These are phyloP conservation scores for Paracyclopina nana DNA, from an alignment of 1,140 invertebrate genomes.

Conservation along the genomic window DNA sequence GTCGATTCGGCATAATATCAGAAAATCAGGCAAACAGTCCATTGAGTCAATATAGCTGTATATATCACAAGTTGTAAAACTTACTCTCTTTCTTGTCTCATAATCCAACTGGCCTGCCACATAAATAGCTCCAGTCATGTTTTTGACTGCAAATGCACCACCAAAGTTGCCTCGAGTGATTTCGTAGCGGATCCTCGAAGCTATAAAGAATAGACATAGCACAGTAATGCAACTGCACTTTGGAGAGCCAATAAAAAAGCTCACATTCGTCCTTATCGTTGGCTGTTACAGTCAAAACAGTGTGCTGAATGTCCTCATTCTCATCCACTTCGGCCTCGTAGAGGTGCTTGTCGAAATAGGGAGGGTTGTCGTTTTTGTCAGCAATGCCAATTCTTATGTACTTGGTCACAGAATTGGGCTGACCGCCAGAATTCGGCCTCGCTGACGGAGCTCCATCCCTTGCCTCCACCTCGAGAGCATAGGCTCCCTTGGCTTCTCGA, in stretches of 20 bases:
- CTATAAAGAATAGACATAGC: slow-evolving; percentile 39
- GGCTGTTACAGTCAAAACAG: slow-evolving; percentile 86
- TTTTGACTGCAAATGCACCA: slow-evolving; percentile 88
- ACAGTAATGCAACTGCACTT: slow-evolving; percentile 8
- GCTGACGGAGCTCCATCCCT: slow-evolving; percentile 78
- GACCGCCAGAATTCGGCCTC: slow-evolving; percentile 63
- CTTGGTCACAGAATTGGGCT: slow-evolving; percentile 56
- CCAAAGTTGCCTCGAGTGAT: slow-evolving; percentile 96
- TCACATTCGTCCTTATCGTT: slow-evolving; percentile 96
- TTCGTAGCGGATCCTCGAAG: slow-evolving; percentile 93
- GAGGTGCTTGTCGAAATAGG: slow-evolving; percentile 83
- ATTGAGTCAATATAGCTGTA: no score
- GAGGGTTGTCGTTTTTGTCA: slow-evolving; percentile 86
- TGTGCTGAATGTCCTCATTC: slow-evolving; percentile 90
- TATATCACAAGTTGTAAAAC: slow-evolving; percentile 23
- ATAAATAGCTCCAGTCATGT: slow-evolving; percentile 91
- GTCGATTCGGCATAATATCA: neutral
- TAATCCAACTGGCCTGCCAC: slow-evolving; percentile 81
- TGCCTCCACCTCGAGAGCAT: slow-evolving; percentile 78
- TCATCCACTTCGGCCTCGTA: slow-evolving; percentile 94
- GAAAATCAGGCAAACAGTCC: no score
- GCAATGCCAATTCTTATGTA: slow-evolving; percentile 35
- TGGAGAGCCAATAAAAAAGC: slow-evolving; percentile 27
- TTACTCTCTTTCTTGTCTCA: slow-evolving; percentile 68
- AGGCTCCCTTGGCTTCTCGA: slow-evolving; percentile 80